Evolutionary conservation across 2,797 vertebrate species (phyloP), one percentile per base, ranked within the genome.

Genomic region (Coregonus sp.): DNA sequence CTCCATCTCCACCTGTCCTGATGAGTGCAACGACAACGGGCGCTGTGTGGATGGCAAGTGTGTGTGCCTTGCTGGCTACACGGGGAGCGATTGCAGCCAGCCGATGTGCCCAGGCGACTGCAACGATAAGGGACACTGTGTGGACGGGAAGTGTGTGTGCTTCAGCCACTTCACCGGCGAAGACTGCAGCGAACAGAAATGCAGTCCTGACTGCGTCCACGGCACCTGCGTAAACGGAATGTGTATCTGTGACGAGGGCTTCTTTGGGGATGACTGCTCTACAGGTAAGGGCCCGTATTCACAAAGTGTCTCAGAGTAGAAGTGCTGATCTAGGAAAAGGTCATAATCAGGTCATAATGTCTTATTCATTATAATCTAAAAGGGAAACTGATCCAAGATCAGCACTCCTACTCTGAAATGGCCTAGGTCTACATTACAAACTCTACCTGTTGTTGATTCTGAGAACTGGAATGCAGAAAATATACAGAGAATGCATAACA

Each of bases 221-320:
- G 95, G 96, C 18, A 94, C 85, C 84, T 98, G 97, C 59, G 93
- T 95, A 66, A 88, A 96, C 0, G 96, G 96, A 6, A 91, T 89
- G 73, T 97, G 97, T 51, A 79, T 94, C 88, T 98, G 96, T 31
- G 89, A 94, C 0, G 84, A 94, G 67, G 95, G 95, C 78, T 96
- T 97, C 87, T 88, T 88, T 0, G 96, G 95, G 9, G 90, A 91
- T 0, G 92, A 95, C 87, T 99, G 97, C 76, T 93, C 89, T 75
- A 86, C 84, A 81, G 94, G 94, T 95, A 85, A 92, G 88, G 2
- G 35, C 70, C 14, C 12, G 5, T 6, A 33, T 16, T 37, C 1
- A 18, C 33, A 37, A 18, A 67, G 4, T 5, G 4, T 67, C 29
- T 31, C 12, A 2, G 65, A 35, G 25, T 15, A 9, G 31, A 7